Evolutionary conservation across 2,113 vertebrate genomes (phyloP).

Genomic region (Dermatemys mawii): DNA sequence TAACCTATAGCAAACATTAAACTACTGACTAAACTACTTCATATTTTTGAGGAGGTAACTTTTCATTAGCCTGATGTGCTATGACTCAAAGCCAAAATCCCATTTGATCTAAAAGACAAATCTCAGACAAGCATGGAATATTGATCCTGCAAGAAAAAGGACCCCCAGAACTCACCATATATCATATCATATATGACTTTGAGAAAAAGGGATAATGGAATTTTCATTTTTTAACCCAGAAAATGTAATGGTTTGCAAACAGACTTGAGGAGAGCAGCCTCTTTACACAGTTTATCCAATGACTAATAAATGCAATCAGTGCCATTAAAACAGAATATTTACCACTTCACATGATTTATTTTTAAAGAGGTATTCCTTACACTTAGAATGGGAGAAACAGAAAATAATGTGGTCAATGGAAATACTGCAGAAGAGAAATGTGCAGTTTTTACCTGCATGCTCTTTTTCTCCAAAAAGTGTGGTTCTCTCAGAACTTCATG

Average conservation of each 20-base stretch:
- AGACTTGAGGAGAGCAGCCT: background rate
- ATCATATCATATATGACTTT: background rate
- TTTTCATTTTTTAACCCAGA: background rate
- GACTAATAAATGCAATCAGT: background rate
- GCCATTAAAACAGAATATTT: background rate
- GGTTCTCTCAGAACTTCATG: background rate
- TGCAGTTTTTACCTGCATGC: background rate
- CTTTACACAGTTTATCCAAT: background rate
- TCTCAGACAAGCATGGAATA: background rate
- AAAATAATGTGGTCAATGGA: background rate
- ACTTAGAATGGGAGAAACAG: background rate
- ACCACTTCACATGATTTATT: background rate
- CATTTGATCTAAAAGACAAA: background rate
- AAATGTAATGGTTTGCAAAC: background rate
- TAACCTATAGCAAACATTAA: background rate
- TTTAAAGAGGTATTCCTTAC: background rate
- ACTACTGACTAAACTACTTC: background rate
- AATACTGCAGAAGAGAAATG: background rate
- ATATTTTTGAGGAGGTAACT: background rate
- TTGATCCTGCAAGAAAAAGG: background rate
- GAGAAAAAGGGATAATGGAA: background rate
- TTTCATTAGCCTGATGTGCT: background rate
- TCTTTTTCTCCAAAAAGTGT: accelerated
- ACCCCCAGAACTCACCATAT: accelerated
- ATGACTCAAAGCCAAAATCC: background rate